A percentile compares a stretch with the other conserved stretches of the same genome.
These are phyloP conservation scores for Antedon mediterranea DNA, from an alignment of 53 echinoderm and acorn worm species.

Conservation along the genomic window DNA sequence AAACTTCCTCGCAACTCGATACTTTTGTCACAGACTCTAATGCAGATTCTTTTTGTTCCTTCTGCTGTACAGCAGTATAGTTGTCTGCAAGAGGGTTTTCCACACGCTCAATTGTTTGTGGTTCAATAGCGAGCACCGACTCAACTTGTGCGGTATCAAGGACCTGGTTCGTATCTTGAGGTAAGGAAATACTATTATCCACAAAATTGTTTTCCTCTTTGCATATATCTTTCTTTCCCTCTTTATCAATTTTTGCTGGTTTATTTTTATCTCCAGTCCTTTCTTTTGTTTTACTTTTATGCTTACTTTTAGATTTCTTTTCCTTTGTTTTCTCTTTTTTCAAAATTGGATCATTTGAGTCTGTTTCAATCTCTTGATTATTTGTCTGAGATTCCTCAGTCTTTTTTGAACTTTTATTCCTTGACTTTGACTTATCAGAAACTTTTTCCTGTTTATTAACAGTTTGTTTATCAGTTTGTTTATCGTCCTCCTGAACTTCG, in stretches of 20 bases:
- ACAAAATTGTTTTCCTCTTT: background rate
- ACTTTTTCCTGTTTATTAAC: background rate
- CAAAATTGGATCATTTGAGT: background rate
- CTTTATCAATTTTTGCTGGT: background rate
- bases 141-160: background rate
- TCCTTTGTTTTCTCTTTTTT: background rate
- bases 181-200: background rate
- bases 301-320: background rate
- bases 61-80: background rate
- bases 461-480: constrained; percentile 2
- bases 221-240: background rate
- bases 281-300: background rate
- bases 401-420: background rate
- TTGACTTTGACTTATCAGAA: background rate
- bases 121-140: background rate
- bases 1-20: background rate
- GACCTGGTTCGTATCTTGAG: background rate
- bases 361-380: background rate
- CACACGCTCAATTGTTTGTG: background rate
- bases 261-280: background rate
- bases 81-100: background rate
- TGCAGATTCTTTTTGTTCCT: background rate
- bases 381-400: background rate
- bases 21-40: background rate
- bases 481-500: constrained; percentile 43